A percentile compares a stretch with the other conserved stretches of the same genome.
phyloP scores from a whole-genome alignment of 2,113 vertebrate species.

The Cariama cristata region DNA sequence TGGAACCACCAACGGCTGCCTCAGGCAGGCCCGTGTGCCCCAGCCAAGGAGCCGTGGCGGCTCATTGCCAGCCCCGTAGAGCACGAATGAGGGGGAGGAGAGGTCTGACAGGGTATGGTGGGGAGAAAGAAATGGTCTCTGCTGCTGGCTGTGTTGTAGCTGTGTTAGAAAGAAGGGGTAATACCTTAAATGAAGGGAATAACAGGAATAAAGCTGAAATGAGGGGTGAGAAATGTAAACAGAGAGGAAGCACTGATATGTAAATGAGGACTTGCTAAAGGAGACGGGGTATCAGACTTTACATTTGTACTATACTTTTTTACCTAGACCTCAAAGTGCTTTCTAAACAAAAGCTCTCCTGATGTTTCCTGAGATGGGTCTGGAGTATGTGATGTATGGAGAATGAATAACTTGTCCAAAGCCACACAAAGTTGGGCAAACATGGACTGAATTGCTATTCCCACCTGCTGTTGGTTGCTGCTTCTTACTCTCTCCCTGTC shows the following conservation, averaged over 20 bases:
- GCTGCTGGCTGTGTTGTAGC: not conserved
- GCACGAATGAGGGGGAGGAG: accelerated
- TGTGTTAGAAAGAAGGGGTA: not conserved
- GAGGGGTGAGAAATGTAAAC: not conserved
- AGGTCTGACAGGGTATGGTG: not conserved
- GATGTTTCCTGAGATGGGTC: not conserved
- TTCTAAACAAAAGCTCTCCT: not conserved
- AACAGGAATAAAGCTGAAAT: not conserved
- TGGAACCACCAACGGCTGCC: not conserved
- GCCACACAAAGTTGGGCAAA: not conserved
- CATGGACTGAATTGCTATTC: not conserved
- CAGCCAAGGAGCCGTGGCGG: not conserved
- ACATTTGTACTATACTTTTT: not conserved
- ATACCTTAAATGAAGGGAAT: not conserved
- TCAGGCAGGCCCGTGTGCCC: not conserved
- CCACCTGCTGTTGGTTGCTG: not conserved
- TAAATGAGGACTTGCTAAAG: not conserved
- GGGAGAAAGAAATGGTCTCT: not conserved
- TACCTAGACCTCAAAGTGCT: not conserved
- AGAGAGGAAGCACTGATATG: not conserved
- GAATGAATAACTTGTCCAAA: not conserved
- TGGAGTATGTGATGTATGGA: not conserved
- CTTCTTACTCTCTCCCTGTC: not conserved
- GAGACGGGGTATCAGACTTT: not conserved
- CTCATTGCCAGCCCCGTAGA: not conserved